These are phyloP conservation scores for Eospalax fontanierii DNA, from an alignment of 2,797 vertebrate genomes.

Conservation along the genomic window DNA sequence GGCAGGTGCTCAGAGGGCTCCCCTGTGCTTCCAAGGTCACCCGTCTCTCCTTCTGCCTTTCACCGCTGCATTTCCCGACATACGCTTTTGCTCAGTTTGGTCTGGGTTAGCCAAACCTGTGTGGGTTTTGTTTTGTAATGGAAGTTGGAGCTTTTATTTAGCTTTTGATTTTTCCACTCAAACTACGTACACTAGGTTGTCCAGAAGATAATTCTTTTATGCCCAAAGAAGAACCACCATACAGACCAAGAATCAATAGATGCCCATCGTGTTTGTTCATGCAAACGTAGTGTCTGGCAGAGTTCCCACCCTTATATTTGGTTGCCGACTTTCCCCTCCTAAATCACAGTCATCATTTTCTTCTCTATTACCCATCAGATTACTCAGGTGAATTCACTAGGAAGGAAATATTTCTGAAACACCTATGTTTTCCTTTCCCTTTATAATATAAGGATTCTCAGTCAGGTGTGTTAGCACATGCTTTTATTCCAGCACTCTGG, in stretches of 20 bases:
- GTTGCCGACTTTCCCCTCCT: not conserved
- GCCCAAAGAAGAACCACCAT: not conserved
- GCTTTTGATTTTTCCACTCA: not conserved
- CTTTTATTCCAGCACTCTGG: no score
- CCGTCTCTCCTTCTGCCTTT: not conserved
- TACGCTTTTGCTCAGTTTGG: not conserved
- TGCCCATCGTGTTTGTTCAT: not conserved
- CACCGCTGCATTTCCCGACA: not conserved
- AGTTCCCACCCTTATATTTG: no score
- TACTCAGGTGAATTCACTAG: not conserved
- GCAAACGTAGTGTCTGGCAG: not conserved
- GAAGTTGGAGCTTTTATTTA: not conserved
- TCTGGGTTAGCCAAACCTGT: not conserved
- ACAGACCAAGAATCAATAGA: not conserved
- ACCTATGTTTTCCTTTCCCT: not conserved
- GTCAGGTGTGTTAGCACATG: no score
- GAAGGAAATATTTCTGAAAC: not conserved
- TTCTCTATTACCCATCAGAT: not conserved
- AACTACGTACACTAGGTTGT: not conserved
- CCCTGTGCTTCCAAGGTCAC: fast-evolving
- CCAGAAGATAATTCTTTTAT: constrained; percentile 4
- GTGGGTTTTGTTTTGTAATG: not conserved
- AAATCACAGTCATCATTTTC: not conserved
- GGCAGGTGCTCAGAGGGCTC: not conserved
- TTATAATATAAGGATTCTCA: no score